Evolutionary conservation across 53 echinoderm and acorn worm species (phyloP).

Genomic region (Hippasteria phrygiana): DNA sequence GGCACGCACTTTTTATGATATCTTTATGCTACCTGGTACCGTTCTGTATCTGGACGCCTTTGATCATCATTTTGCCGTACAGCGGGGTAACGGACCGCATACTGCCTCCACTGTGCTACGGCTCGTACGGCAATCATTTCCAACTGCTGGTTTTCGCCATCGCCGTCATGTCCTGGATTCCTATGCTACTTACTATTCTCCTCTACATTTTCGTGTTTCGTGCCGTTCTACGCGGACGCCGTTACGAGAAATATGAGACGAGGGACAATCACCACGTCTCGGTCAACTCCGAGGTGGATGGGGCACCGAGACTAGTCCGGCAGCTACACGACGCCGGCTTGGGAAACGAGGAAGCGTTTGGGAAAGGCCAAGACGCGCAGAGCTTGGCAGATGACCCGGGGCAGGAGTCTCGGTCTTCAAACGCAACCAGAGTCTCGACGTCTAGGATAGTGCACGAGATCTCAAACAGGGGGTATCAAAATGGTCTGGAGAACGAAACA

Average conservation of each 20-base stretch:
- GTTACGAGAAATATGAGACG: neutral
- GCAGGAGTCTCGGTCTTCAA: neutral
- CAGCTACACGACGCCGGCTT: neutral
- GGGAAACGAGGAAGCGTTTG: neutral
- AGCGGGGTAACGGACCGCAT: neutral
- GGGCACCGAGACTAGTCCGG: neutral
- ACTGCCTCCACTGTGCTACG: neutral
- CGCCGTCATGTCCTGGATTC: slow-evolving; percentile 15
- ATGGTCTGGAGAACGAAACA: neutral
- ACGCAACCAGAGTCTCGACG: neutral
- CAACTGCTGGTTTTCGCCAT: neutral
- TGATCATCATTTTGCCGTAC: slow-evolving; percentile 35
- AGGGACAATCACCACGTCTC: neutral
- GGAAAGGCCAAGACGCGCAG: neutral
- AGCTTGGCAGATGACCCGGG: neutral
- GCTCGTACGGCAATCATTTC: neutral
- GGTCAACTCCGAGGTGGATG: neutral
- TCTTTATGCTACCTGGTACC: slow-evolving; percentile 58
- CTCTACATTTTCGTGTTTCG: slow-evolving; percentile 21
- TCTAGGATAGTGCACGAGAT: neutral
- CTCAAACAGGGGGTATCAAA: neutral
- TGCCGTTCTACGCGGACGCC: neutral
- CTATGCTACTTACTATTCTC: neutral
- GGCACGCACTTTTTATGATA: slow-evolving; percentile 52
- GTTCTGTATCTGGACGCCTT: slow-evolving; percentile 57